These are phyloP conservation scores for Gallinago solitaria DNA, from an alignment of 2,797 vertebrate species.

Conservation along the genomic window DNA sequence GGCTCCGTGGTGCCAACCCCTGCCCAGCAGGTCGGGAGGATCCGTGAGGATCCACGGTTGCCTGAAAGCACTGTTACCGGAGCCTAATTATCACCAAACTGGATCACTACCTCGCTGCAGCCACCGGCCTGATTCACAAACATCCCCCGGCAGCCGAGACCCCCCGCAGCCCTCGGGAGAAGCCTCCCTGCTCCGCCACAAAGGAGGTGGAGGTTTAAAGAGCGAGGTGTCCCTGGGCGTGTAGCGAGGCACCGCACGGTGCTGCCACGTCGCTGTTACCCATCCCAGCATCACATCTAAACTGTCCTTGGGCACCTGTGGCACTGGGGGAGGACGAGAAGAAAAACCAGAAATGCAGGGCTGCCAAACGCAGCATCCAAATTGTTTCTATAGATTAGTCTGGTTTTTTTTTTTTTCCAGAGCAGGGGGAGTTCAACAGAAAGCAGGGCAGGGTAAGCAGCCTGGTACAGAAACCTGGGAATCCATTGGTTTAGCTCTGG, in stretches of 20 bases:
- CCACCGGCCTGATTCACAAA: background rate
- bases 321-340: background rate
- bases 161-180: background rate
- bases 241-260: background rate
- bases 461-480: background rate
- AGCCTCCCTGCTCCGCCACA: background rate
- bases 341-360: background rate
- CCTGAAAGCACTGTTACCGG: background rate
- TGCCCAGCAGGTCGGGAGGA: accelerated
- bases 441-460: background rate
- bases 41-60: accelerated
- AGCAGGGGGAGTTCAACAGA: background rate
- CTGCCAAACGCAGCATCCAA: background rate
- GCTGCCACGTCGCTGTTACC: background rate
- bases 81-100: background rate
- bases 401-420: background rate
- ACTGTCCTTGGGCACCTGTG: background rate
- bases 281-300: background rate
- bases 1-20: accelerated
- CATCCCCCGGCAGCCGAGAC: background rate
- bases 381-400: background rate
- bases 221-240: background rate
- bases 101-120: background rate
- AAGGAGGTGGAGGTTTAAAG: background rate
- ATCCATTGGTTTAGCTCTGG: background rate